A percentile compares a stretch with the other conserved stretches of the same genome.
These are phyloP conservation scores for Forbesichthys papilliferus DNA, from an alignment of 2,113 vertebrate genomes.

Conservation along the genomic window DNA sequence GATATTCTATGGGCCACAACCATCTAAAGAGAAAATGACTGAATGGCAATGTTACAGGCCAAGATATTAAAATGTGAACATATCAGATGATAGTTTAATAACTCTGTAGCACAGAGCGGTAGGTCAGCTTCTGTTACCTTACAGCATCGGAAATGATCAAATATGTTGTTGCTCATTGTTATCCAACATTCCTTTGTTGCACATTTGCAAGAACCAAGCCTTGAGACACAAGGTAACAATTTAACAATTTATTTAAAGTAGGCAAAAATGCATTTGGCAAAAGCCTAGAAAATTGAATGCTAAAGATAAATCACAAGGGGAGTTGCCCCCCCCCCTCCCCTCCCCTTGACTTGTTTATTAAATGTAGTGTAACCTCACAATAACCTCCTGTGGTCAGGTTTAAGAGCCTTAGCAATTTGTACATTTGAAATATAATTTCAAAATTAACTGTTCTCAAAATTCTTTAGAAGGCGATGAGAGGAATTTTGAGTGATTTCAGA, in stretches of 20 bases:
- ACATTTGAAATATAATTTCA: neutral
- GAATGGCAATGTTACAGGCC: too few species aligned
- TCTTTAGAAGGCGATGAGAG: too few species aligned
- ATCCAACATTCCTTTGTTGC: neutral
- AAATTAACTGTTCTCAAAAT: neutral
- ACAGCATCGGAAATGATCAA: neutral
- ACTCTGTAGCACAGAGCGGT: too few species aligned
- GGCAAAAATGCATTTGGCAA: conserved; percentile 41
- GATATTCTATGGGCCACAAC: too few species aligned
- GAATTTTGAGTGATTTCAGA: too few species aligned
- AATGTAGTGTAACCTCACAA: conserved; percentile 5
- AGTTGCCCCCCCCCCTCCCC: neutral
- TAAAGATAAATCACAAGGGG: conserved; percentile 19
- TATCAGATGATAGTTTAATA: too few species aligned
- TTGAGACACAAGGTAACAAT: conserved; percentile 10
- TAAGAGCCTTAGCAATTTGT: neutral
- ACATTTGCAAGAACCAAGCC: neutral
- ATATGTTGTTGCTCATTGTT: neutral
- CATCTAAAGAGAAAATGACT: too few species aligned
- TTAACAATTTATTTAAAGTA: conserved; percentile 49
- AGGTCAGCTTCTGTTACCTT: too few species aligned
- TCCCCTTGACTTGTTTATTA: too few species aligned
- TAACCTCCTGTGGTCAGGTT: conserved; percentile 31
- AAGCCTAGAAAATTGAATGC: conserved; percentile 22
- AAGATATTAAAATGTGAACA: too few species aligned